Evolutionary conservation across 1,140 invertebrate genomes (phyloP), one percentile per base, ranked within the genome.

Genomic region (Drosophila auraria): DNA sequence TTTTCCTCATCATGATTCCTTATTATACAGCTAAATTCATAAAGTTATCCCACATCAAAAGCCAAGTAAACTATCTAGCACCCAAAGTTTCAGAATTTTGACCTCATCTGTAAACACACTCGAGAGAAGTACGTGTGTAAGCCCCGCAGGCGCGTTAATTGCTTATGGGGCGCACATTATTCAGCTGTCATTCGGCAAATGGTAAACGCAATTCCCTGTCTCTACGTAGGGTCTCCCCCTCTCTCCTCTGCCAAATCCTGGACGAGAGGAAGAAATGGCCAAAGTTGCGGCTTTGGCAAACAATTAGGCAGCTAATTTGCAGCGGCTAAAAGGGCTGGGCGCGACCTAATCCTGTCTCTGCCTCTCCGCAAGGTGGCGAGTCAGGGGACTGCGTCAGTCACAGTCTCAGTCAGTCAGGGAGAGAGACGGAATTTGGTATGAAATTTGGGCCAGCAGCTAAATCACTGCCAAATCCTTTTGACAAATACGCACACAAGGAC

Each of bases 241-340:
- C 58, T 15, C 30, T 12, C 12, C 44, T 33, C 53, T 23, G 6
- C 36, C 25, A 57, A 40, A 25, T 25, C 54, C 54, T 49, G 68
- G 64, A 53, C 64, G 33, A 38, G 70, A 73, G 58, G 82, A 87
- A 87, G 83, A 89, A 84, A 76, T 77, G 65, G 59, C 45, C 79
- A 87, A 87, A 82, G 74, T 87, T 87, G 86, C 82, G 86, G 82
- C 86, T 90, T 90, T 90, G 82, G 86, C 86, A 90, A 90, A 90
- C 86, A 90, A 90, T 90, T 90, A 90, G 86, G 82, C 86, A 90
- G 86, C 86, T 90, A 90, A 90, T 90, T 90, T 90, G 75, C 86
- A 89, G 62, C 47, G 75, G 54, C 57, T 53, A 75, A 76, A 72
- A 73, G 69, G 65, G 49, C 59, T 63, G 54, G 57, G 63, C 60